Conservation (phyloP, 2,113 vertebrate species). For the Toxotes jaculatrix region DNA sequence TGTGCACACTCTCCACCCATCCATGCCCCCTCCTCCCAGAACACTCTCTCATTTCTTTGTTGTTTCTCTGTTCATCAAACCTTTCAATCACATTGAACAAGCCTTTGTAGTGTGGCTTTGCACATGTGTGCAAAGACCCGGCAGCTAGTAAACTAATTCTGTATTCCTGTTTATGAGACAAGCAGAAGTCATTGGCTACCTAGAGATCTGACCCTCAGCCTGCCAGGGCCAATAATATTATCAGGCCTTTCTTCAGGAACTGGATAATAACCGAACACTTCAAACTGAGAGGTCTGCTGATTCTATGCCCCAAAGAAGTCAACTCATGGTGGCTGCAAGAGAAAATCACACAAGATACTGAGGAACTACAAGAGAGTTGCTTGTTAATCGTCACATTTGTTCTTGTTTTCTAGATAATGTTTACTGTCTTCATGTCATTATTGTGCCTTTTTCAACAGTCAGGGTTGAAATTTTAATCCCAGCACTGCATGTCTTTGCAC, state of each 20-base stretch:
- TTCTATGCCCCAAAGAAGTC: conserved; percentile 1
- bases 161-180: conserved; percentile 38
- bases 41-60: not conserved
- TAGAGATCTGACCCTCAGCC: conserved; percentile 38
- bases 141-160: conserved; percentile 17
- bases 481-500: not conserved
- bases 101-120: conserved; percentile 1
- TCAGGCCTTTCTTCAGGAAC: conserved; percentile 31
- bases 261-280: conserved; percentile 36
- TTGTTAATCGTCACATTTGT: not conserved
- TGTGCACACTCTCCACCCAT: conserved; percentile 14
- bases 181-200: conserved; percentile 15
- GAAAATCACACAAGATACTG: not conserved
- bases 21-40: conserved; percentile 1
- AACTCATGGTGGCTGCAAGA: not conserved
- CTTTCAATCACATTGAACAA: conserved; percentile 45
- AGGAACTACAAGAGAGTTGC: not conserved
- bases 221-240: conserved; percentile 37
- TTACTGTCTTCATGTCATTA: not conserved
- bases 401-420: not conserved
- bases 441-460: not conserved
- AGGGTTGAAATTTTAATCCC: not conserved
- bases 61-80: conserved; percentile 6
- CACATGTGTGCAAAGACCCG: not conserved
- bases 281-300: conserved; percentile 28